Conservation (phyloP, 1,140 invertebrate species). For the Babylonia areolata region DNA sequence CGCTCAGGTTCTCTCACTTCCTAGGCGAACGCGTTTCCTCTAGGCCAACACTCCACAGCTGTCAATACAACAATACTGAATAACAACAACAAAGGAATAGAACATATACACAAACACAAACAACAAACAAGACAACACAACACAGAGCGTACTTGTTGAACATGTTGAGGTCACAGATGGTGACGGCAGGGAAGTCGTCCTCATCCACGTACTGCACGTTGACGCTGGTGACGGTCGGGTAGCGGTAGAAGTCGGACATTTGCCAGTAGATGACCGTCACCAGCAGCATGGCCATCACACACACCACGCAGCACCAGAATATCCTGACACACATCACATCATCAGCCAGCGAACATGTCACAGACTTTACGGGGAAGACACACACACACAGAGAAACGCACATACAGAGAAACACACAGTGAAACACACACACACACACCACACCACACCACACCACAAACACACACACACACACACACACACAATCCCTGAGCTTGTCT, state of each 20-base stretch:
- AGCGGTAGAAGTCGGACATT: slow-evolving; percentile 47
- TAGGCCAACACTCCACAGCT: no score
- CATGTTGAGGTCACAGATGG: slow-evolving; percentile 51
- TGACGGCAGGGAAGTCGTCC: slow-evolving; percentile 50
- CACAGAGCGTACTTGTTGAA: slow-evolving; percentile 29
- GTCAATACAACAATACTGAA: no score
- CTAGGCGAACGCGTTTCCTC: no score
- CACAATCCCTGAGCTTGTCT: no score
- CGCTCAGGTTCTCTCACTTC: no score
- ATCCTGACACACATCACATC: slow-evolving; percentile 25
- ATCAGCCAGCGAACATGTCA: background rate
- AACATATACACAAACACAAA: no score
- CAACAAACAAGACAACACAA: background rate
- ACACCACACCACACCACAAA: no score
- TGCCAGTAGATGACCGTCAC: slow-evolving; percentile 47
- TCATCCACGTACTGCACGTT: slow-evolving; percentile 45
- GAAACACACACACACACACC: no score
- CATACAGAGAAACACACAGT: background rate
- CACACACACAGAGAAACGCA: slow-evolving; percentile 1
- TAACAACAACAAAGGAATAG: no score
- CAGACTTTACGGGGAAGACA: background rate
- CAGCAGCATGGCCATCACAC: slow-evolving; percentile 43
- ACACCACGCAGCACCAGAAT: slow-evolving; percentile 47
- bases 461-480: no score
- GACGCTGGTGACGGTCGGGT: slow-evolving; percentile 50